Base-by-base conservation (phyloP, 2,113 vertebrate genomes). In the Brachyhypopomus gauderio region DNA sequence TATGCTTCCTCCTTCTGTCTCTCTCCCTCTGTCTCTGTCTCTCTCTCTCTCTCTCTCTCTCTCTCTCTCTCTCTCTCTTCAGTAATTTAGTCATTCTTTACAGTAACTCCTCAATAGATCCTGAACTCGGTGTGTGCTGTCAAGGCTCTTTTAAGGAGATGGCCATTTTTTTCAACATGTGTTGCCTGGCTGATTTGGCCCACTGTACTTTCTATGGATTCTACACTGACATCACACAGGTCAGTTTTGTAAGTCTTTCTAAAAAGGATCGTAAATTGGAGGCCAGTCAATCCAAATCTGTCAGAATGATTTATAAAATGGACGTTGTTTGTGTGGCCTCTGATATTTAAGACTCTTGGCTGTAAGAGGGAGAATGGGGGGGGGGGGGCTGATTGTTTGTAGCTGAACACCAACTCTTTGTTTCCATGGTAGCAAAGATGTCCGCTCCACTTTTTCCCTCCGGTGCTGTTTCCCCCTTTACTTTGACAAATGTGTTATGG, bases 371-470 rank as follows among this genome's bases (percentile, higher is more conserved):
- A 55, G 27, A 81, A 60, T 72, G 27, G 72, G 64, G 19, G 45
- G 27, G 72, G 64, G 19, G 45, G 9, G 30, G 27, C 11, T 82
- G 19, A 38, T 82, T 72, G 48, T 82, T 79, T 75, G 41, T 56
- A 30, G 9, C 17, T 52, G 52, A 58, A 59, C 69, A 75, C 23
- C n/a, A 76, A 79, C 48, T 79, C 76, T 74, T 66, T 76, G 84
- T 85, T 85, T 81, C 84, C 72, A 82, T 82, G 77, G 80, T 59
- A 85, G 73, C 84, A 56, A 74, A 27, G 8, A 71, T 72, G 72
- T 64, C 23, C 5, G 1, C 58, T 67, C 25, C 69, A 78, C 76
- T 45, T 66, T 48, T 27, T 22, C 41, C 55, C 25, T 19, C 27
- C 8, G 30, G 41, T 67, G 38, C 63, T 75, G 19, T 27, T 71